Conservation (phyloP, 2,797 vertebrate species). For the Euphonia xanthogaster region DNA sequence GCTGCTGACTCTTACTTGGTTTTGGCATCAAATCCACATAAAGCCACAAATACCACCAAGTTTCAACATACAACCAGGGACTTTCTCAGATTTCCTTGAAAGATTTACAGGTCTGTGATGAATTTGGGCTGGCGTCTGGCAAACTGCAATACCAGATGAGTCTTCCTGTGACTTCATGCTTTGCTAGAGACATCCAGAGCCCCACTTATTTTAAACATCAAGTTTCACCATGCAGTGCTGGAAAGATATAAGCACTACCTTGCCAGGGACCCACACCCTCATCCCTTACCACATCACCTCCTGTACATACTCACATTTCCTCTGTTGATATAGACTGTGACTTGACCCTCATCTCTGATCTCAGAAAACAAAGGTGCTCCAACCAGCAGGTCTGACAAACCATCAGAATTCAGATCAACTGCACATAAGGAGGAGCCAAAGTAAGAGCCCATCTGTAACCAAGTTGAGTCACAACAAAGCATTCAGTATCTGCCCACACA, state of each 20-base stretch:
- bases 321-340: conserved; percentile 93
- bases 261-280: background rate
- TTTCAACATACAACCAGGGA: conserved; percentile 14
- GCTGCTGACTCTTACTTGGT: background rate
- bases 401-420: conserved; percentile 97
- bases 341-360: conserved; percentile 95
- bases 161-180: background rate
- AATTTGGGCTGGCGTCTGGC: background rate
- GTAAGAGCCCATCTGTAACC: conserved; percentile 99
- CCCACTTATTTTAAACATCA: background rate
- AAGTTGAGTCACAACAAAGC: conserved; percentile 88
- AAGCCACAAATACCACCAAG: conserved; percentile 8
- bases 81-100: background rate
- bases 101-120: background rate
- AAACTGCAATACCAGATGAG: background rate
- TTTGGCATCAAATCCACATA: conserved; percentile 12
- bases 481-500: conserved; percentile 80
- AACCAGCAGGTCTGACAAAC: conserved; percentile 96
- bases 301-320: conserved; percentile 90
- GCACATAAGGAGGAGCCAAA: conserved; percentile 99
- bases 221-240: background rate
- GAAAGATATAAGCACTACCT: background rate
- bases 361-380: conserved; percentile 97
- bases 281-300: background rate
- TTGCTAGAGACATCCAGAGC: background rate